These are phyloP conservation scores for Dromius quadrimaculatus DNA, from an alignment of 2,888 invertebrate species.

Conservation along the genomic window DNA sequence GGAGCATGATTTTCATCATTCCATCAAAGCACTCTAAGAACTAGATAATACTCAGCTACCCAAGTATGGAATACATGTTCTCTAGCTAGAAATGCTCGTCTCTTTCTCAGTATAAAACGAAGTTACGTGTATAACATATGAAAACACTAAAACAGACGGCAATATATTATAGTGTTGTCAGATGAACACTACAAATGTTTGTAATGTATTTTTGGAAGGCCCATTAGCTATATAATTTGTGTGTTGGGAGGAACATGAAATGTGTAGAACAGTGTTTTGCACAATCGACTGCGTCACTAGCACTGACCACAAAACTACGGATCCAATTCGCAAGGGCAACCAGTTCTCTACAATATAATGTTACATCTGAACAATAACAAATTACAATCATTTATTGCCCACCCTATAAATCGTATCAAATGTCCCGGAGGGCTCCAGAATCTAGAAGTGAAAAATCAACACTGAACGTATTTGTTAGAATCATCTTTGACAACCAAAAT, in stretches of 20 bases:
- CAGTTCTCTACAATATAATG: conserved; percentile 14
- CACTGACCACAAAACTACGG: conserved; percentile 28
- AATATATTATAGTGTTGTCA: conserved; percentile 58
- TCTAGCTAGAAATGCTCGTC: too few relatives aligned
- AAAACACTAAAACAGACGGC: conserved; percentile 40
- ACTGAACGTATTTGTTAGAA: too few relatives aligned
- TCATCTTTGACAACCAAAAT: too few relatives aligned
- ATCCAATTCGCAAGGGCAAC: conserved; percentile 26
- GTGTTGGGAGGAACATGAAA: conserved; percentile 54
- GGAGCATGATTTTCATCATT: too few relatives aligned
- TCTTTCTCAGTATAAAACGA: not conserved
- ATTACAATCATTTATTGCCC: too few relatives aligned
- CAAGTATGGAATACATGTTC: too few relatives aligned
- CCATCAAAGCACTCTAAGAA: too few relatives aligned
- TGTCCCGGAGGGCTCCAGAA: too few relatives aligned
- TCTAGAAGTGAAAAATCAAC: too few relatives aligned
- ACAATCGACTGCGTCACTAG: conserved; percentile 34
- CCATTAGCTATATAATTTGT: conserved; percentile 63
- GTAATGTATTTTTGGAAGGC: conserved; percentile 63
- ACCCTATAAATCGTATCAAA: too few relatives aligned
- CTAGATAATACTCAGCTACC: too few relatives aligned
- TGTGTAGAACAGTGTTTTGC: conserved; percentile 3
- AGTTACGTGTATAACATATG: not conserved
- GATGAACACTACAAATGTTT: conserved; percentile 62
- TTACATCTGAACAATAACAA: too few relatives aligned